These are phyloP conservation scores for Pardalotus punctatus DNA, from an alignment of 2,113 vertebrate species.

Conservation along the genomic window DNA sequence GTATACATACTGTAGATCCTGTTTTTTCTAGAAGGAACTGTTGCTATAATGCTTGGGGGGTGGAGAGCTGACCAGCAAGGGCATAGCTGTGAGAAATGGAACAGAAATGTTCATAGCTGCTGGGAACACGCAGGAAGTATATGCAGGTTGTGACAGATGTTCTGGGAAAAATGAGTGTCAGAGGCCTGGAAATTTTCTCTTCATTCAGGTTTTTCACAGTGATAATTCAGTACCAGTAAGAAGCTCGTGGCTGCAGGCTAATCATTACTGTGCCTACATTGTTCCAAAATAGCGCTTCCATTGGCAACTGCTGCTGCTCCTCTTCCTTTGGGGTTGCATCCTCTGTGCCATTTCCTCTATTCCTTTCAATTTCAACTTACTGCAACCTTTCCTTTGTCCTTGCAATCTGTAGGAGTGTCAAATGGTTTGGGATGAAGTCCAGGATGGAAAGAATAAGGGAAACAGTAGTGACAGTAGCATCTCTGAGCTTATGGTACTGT, in stretches of 20 bases:
- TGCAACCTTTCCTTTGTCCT: neutral
- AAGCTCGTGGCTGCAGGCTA: neutral
- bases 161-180: neutral
- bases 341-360: neutral
- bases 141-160: neutral
- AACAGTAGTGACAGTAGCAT: neutral
- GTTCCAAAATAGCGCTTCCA: neutral
- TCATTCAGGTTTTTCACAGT: neutral
- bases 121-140: neutral
- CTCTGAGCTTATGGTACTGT: neutral
- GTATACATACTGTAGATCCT: neutral
- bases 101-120: neutral
- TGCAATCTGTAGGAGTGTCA: neutral
- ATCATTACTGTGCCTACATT: neutral
- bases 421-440: neutral
- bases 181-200: neutral
- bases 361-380: neutral
- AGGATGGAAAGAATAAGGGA: neutral
- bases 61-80: neutral
- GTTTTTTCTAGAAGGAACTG: neutral
- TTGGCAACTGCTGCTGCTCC: neutral
- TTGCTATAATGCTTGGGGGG: neutral
- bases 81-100: neutral
- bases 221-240: neutral
- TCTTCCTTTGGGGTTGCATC: neutral